Conservation (phyloP, 2,797 vertebrate species). For the Hypotaenidia philippensis region DNA sequence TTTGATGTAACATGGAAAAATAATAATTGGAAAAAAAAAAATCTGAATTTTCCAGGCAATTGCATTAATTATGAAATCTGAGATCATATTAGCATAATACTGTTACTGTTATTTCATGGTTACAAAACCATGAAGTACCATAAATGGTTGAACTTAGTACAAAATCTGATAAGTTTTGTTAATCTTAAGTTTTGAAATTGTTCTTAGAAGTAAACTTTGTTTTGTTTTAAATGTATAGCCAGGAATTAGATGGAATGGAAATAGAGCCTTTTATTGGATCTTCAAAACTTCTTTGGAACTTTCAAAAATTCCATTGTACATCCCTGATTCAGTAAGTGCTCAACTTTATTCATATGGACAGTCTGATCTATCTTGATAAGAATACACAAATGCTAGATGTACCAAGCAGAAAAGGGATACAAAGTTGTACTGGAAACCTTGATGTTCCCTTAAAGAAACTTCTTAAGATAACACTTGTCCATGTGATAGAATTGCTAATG, state of each 20-base stretch:
- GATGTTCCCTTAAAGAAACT: not conserved
- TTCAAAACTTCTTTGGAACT: not conserved
- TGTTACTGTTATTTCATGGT: not conserved
- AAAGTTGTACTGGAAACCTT: not conserved
- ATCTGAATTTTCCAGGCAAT: not conserved
- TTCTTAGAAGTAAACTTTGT: not conserved
- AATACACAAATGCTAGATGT: not conserved
- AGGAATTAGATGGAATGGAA: not conserved
- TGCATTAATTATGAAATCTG: not conserved
- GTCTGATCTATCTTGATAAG: not conserved
- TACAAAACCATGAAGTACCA: not conserved
- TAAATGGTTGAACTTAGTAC: not conserved
- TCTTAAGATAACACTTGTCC: not conserved
- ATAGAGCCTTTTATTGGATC: not conserved
- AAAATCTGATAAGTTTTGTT: not conserved
- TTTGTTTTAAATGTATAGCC: not conserved
- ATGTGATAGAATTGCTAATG: not conserved
- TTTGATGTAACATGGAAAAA: not conserved
- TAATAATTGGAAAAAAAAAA: not conserved
- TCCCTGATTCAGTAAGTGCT: not conserved
- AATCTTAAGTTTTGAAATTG: not conserved
- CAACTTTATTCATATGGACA: not conserved
- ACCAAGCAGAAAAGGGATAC: not conserved
- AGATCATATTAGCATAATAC: not conserved
- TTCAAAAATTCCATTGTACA: not conserved